Evolutionary conservation across 2,797 vertebrate species (phyloP).

Genomic region (Rhabdomys pumilio): DNA sequence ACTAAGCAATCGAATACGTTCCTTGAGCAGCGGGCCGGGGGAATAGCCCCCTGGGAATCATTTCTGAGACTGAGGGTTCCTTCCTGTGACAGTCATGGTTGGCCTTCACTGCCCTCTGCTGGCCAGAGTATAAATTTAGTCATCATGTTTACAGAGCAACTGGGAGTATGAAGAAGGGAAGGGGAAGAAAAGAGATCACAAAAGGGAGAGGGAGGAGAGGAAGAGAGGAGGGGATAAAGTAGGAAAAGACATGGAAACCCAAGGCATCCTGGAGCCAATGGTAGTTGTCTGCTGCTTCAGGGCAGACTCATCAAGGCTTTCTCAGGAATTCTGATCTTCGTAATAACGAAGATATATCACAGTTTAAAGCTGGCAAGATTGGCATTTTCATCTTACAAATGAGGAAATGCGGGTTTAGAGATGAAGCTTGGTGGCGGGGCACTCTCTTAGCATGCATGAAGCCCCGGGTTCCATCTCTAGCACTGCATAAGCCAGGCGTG

Average conservation of each 20-base stretch:
- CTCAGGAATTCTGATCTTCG: slow-evolving; percentile 42
- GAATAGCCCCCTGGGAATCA: background rate
- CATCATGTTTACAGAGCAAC: slow-evolving; percentile 34
- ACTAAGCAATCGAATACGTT: slow-evolving; percentile 29
- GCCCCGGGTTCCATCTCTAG: background rate
- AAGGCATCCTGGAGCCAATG: slow-evolving; percentile 30
- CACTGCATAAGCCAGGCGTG: background rate
- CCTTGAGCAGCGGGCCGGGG: background rate
- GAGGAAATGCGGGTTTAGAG: slow-evolving; percentile 1
- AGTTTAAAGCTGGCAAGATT: slow-evolving; percentile 27
- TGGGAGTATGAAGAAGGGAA: slow-evolving; percentile 16
- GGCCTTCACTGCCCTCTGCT: slow-evolving; percentile 76
- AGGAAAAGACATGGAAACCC: slow-evolving; percentile 4
- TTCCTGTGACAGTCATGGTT: background rate
- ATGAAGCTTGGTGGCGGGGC: background rate
- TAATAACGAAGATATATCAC: background rate
- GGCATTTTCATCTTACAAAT: slow-evolving; percentile 63
- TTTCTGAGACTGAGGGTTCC: background rate
- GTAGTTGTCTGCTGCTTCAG: background rate
- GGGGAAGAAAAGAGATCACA: background rate
- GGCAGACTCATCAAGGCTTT: slow-evolving; percentile 36
- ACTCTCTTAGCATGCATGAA: background rate
- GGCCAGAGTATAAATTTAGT: slow-evolving; percentile 63
- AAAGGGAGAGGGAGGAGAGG: background rate
- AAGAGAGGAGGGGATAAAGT: background rate